These are phyloP conservation scores for Gobio occitaniae DNA, from an alignment of 2,797 vertebrate genomes.

Conservation along the genomic window DNA sequence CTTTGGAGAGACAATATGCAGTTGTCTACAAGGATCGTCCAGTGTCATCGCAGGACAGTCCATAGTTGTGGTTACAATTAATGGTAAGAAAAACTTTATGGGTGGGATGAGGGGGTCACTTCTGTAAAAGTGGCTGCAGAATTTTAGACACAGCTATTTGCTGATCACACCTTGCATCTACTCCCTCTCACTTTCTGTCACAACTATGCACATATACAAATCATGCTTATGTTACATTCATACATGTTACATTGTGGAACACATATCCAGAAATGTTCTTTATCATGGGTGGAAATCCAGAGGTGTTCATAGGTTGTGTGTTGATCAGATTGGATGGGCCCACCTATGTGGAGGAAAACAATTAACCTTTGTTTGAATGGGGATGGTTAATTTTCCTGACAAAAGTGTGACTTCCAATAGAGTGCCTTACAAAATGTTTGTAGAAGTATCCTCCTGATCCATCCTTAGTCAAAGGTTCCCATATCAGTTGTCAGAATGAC, in stretches of 20 bases:
- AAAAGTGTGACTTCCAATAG: conserved; percentile 3
- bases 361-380: neutral
- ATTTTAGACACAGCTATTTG: too few species aligned
- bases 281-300: neutral
- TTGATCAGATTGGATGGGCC: neutral
- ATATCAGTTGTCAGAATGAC: neutral
- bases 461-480: conserved; percentile 6
- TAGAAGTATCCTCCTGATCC: neutral
- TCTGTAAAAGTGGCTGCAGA: neutral
- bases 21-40: neutral
- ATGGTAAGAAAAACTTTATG: conserved; percentile 4
- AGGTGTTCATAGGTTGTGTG: neutral
- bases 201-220: too few species aligned
- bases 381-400: neutral
- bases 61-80: neutral
- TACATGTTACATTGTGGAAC: too few species aligned
- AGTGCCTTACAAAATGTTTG: neutral
- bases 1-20: too few species aligned
- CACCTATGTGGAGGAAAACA: neutral
- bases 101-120: neutral
- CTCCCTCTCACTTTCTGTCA: too few species aligned
- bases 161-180: too few species aligned
- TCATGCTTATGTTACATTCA: too few species aligned
- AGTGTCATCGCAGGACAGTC: neutral
- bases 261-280: too few species aligned